Conservation (phyloP, 1,140 invertebrate species). For the Vanessa tameamea region DNA sequence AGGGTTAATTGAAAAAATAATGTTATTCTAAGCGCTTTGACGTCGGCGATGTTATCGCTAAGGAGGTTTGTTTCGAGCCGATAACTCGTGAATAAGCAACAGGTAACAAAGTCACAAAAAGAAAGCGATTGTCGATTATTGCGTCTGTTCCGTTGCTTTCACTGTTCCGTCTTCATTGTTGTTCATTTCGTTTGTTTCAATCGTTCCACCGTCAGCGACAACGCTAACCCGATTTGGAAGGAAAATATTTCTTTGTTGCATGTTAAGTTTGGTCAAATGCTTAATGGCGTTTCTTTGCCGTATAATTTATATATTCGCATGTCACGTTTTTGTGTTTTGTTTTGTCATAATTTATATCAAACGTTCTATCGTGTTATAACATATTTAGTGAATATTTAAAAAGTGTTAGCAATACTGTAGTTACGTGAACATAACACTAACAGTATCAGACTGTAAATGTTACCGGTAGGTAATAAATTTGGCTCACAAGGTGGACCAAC, state of each 20-base stretch:
- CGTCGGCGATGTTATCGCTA: conserved; percentile 27
- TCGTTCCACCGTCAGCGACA: conserved; percentile 20
- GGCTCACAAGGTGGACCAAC: too few relatives aligned
- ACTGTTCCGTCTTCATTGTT: conserved; percentile 26
- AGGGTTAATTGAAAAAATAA: conserved; percentile 14
- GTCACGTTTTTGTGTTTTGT: conserved; percentile 5
- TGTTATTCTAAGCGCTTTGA: conserved; percentile 12
- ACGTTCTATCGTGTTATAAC: not conserved
- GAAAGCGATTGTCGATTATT: conserved; percentile 40
- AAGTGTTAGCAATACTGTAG: not conserved
- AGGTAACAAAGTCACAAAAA: conserved; percentile 42
- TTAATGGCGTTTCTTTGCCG: not conserved
- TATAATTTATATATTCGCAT: conserved; percentile 6
- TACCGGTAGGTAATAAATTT: too few relatives aligned
- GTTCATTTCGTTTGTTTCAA: conserved; percentile 5
- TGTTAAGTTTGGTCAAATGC: not conserved
- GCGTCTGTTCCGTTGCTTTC: conserved; percentile 36
- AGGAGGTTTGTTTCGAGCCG: conserved; percentile 12
- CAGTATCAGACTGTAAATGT: too few relatives aligned
- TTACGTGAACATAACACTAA: too few relatives aligned
- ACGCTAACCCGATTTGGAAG: conserved; percentile 9
- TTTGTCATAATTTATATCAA: conserved; percentile 1
- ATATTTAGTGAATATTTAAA: not conserved
- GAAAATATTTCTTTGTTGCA: conserved; percentile 2
- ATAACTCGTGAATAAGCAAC: conserved; percentile 37